Conservation (phyloP, 1,140 invertebrate species). For the Drosophila athabasca region DNA sequence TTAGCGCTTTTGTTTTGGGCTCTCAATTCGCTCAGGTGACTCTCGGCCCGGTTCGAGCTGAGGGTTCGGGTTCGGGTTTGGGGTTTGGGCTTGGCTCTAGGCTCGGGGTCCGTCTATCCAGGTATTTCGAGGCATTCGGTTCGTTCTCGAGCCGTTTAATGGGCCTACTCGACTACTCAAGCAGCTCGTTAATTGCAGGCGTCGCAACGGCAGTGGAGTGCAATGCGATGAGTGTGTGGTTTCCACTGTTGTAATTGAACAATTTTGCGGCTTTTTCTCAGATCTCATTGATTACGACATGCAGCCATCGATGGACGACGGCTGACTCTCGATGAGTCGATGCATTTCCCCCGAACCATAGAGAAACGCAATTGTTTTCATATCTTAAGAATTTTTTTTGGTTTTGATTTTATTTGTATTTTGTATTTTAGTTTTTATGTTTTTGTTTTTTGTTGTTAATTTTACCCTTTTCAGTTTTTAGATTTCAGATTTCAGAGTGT, state of each 20-base stretch:
- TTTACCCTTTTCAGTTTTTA: slow-evolving; percentile 63
- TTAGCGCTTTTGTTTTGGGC: slow-evolving; percentile 73
- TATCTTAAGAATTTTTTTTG: slow-evolving; percentile 68
- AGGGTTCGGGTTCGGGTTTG: slow-evolving; percentile 14
- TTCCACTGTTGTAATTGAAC: slow-evolving; percentile 67
- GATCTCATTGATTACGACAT: slow-evolving; percentile 70
- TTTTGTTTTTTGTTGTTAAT: slow-evolving; percentile 12
- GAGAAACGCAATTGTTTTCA: slow-evolving; percentile 61
- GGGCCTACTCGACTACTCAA: slow-evolving; percentile 46
- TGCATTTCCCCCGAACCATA: slow-evolving; percentile 8
- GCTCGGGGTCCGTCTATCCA: slow-evolving; percentile 13
- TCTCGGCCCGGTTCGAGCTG: slow-evolving; percentile 5
- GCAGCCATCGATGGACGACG: slow-evolving; percentile 27
- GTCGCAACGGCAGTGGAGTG: slow-evolving; percentile 8
- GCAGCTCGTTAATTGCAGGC: slow-evolving; percentile 64
- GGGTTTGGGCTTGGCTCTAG: slow-evolving; percentile 11
- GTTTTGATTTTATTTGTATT: slow-evolving; percentile 72
- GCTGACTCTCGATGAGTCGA: slow-evolving; percentile 22
- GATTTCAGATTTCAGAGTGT: slow-evolving; percentile 63
- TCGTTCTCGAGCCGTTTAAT: slow-evolving; percentile 39
- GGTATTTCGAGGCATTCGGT: too few species aligned
- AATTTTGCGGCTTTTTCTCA: slow-evolving; percentile 78
- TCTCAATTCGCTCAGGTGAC: slow-evolving; percentile 56
- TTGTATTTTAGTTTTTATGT: slow-evolving; percentile 67
- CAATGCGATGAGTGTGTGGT: slow-evolving; percentile 71